phyloP scores from a whole-genome alignment of 53 echinoderm and acorn worm species.

The Luidia sarsii region DNA sequence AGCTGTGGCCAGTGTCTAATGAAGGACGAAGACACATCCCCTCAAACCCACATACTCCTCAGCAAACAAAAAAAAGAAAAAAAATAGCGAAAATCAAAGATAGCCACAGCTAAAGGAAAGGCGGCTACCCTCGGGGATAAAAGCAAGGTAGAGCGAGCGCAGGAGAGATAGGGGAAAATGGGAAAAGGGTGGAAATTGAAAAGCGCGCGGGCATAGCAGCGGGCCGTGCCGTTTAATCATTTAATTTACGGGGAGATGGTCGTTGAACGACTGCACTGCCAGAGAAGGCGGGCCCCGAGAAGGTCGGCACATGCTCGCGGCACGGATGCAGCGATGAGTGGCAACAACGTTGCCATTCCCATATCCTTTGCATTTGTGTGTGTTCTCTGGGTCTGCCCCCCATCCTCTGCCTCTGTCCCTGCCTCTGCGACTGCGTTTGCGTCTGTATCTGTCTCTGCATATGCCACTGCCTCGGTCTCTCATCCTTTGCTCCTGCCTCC shows the following conservation, averaged over 20 bases:
- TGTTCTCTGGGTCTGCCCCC: too few relatives aligned
- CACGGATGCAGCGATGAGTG: background rate
- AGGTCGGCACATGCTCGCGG: constrained; percentile 21
- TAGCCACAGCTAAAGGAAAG: constrained; percentile 38
- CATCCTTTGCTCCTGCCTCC: too few relatives aligned
- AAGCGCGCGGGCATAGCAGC: constrained; percentile 14
- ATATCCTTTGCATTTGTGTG: too few relatives aligned
- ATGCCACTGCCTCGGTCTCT: too few relatives aligned
- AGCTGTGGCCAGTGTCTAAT: constrained; percentile 44
- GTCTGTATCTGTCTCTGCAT: too few relatives aligned
- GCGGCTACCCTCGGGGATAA: constrained; percentile 40
- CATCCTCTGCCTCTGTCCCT: too few relatives aligned
- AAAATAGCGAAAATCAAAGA: background rate
- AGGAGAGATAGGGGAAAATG: background rate
- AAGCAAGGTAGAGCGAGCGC: background rate
- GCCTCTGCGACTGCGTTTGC: too few relatives aligned
- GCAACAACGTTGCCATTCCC: background rate
- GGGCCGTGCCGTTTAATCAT: constrained; percentile 27
- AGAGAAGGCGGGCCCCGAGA: background rate
- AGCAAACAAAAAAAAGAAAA: constrained; percentile 6
- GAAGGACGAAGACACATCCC: constrained; percentile 49
- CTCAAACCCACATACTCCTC: too few relatives aligned
- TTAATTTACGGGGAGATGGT: constrained; percentile 32
- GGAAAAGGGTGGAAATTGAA: constrained; percentile 36
- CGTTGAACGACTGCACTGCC: constrained; percentile 16